phyloP scores from a whole-genome alignment of 2,888 invertebrate species.

The Empis livida region DNA sequence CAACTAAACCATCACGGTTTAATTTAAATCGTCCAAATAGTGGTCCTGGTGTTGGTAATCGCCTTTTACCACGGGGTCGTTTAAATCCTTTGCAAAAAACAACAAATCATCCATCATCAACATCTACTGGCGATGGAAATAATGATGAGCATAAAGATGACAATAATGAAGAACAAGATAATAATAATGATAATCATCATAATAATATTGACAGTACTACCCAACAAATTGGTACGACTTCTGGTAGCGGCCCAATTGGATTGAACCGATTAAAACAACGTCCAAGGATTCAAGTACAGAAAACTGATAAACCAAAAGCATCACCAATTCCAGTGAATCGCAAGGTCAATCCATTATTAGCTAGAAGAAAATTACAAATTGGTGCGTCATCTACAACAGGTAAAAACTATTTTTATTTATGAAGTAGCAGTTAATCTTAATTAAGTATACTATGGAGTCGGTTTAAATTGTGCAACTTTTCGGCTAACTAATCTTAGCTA shows the following conservation, averaged over 20 bases:
- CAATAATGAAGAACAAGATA: constrained; percentile 25
- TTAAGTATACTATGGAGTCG: no score
- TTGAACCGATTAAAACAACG: constrained; percentile 33
- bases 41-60: constrained; percentile 17
- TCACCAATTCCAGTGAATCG: constrained; percentile 20
- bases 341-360: constrained; percentile 33
- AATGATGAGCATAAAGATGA: constrained; percentile 13
- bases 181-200: constrained; percentile 24
- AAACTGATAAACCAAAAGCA: constrained; percentile 27
- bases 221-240: constrained; percentile 15
- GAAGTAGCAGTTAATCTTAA: no score
- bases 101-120: constrained; percentile 21
- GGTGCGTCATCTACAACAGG: constrained; percentile 31
- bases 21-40: constrained; percentile 27
- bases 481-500: no score
- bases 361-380: constrained; percentile 29
- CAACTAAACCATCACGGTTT: constrained; percentile 28
- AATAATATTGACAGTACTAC: constrained; percentile 13
- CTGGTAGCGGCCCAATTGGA: constrained; percentile 15
- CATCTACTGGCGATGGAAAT: constrained; percentile 10
- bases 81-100: constrained; percentile 17
- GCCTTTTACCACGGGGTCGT: constrained; percentile 28
- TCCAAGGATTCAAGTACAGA: constrained; percentile 31
- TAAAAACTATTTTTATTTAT: constrained; percentile 13
- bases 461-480: no score